Percentiles rank a stretch among this genome's conserved stretches.
Conservation (phyloP, 2,888 invertebrate species). For the Spatulosminthurus flaviceps region DNA sequence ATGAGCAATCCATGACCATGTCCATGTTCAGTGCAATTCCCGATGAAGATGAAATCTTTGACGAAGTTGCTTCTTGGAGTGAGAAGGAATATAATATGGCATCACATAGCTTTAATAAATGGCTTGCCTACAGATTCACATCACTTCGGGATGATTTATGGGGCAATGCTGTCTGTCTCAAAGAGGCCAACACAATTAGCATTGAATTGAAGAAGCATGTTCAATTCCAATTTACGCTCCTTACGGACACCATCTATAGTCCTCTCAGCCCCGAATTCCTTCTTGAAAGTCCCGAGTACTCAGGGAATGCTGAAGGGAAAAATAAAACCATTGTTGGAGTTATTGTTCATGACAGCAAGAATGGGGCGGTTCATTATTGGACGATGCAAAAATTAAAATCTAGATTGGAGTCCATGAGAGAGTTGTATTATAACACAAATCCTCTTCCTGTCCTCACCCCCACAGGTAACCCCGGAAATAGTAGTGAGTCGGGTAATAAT, state of each 20-base stretch:
- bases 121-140: slow-evolving; percentile 99
- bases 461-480: slow-evolving; percentile 9
- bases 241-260: slow-evolving; percentile 97
- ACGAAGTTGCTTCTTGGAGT: slow-evolving; percentile 76
- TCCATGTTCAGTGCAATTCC: slow-evolving; percentile 81
- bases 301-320: slow-evolving; percentile 71
- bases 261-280: slow-evolving; percentile 86
- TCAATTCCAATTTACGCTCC: slow-evolving; percentile 97
- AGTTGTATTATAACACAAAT: slow-evolving; percentile 91
- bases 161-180: slow-evolving; percentile 99
- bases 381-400: slow-evolving; percentile 97
- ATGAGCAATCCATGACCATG: slow-evolving; percentile 98
- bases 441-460: slow-evolving; percentile 43
- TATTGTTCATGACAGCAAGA: slow-evolving; percentile 98
- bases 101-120: slow-evolving; percentile 95
- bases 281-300: slow-evolving; percentile 66
- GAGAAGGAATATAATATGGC: slow-evolving; percentile 94
- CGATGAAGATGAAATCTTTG: slow-evolving; percentile 54
- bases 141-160: slow-evolving; percentile 97
- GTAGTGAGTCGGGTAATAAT: slow-evolving; percentile 84
- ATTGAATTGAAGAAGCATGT: slow-evolving; percentile 98
- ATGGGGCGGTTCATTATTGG: slow-evolving; percentile 99
- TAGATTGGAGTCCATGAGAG: slow-evolving; percentile 66
- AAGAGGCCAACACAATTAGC: slow-evolving; percentile 99
- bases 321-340: slow-evolving; percentile 92